Conservation (phyloP, 2,888 invertebrate genomes). For the Amblyjoppa fuscipennis region DNA sequence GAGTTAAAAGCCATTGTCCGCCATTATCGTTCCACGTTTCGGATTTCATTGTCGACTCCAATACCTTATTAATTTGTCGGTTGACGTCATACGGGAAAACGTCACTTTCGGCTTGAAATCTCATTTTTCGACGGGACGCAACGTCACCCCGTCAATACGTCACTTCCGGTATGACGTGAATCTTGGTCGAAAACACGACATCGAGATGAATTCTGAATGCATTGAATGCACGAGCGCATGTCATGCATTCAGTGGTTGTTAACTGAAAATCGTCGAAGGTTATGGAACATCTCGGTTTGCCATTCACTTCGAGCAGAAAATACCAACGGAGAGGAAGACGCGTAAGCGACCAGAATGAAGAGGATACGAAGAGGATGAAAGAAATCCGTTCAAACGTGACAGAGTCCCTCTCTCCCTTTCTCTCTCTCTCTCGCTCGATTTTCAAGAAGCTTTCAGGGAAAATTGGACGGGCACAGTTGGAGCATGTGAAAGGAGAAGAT, state of each 20-base stretch:
- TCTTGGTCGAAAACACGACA: not conserved
- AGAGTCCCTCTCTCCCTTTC: slow-evolving; percentile 31
- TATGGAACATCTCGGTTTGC: slow-evolving; percentile 28
- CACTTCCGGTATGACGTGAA: not conserved
- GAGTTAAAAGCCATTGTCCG: not conserved
- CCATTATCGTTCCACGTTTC: not conserved
- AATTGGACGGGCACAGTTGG: slow-evolving; percentile 57
- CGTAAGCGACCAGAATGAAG: slow-evolving; percentile 28
- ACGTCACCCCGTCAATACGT: no score
- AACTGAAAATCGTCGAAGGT: not conserved
- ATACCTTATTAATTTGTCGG: not conserved
- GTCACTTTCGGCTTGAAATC: no score
- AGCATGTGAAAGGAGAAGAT: slow-evolving; percentile 17
- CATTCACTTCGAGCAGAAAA: not conserved
- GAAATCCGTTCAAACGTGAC: slow-evolving; percentile 52
- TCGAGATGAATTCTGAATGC: not conserved
- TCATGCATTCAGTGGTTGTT: not conserved
- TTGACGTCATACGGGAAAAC: not conserved
- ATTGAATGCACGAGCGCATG: not conserved
- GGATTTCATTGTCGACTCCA: not conserved
- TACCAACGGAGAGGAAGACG: slow-evolving; percentile 8
- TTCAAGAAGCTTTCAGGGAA: slow-evolving; percentile 62
- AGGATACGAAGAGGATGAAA: slow-evolving; percentile 14
- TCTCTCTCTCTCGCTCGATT: slow-evolving; percentile 32
- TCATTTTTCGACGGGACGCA: no score